Evolutionary conservation across 2,113 vertebrate genomes (phyloP), one percentile per base, ranked within the genome.

Genomic region (Poeciliopsis retropinna): DNA sequence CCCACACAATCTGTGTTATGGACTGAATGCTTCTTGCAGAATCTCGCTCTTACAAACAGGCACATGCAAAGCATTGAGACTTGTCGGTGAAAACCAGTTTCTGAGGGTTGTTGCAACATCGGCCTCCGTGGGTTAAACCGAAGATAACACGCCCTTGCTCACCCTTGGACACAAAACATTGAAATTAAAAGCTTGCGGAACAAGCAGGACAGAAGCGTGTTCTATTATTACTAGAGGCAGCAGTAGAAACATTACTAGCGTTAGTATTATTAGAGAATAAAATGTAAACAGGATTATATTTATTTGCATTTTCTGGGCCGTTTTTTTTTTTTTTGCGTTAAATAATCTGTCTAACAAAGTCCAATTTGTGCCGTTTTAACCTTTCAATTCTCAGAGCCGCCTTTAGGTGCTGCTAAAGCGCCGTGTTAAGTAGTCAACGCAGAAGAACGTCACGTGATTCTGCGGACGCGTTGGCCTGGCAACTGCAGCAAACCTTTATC

Each of bases 381-480:
- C 4, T 47, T 19, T 19, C 44, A 62, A 29, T 39, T 27, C 64
- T 13, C 2, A 13, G 1, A n/a, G 37, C 17, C 32, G 47, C 57
- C 73, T 74, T 13, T 37, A 76, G 83, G 1, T 78, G 87, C 60
- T 87, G 79, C 64, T 70, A 70, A 37, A 82, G 28, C 60, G 4
- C 34, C 7, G 30, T 6, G 4, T 0, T 11, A 1, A 27, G 1
- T 30, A 34, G 28, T 9, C 39, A 57, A 29, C 72, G 3, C 72
- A 75, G 78, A 85, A 85, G 81, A 80, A 60, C 19, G 30, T 85
- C 82, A 87, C 64, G 74, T 91, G 81, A 86, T 19, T 64, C 1
- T 29, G 0, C 47, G 27, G 72, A 82, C 47, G 63, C 30, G 87
- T 91, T 90, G 90, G 64, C 88, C 70, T 90, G 88, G 81, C 87